Evolutionary conservation across 2,797 vertebrate genomes (phyloP).

Genomic region (Acipenser transmontanus): DNA sequence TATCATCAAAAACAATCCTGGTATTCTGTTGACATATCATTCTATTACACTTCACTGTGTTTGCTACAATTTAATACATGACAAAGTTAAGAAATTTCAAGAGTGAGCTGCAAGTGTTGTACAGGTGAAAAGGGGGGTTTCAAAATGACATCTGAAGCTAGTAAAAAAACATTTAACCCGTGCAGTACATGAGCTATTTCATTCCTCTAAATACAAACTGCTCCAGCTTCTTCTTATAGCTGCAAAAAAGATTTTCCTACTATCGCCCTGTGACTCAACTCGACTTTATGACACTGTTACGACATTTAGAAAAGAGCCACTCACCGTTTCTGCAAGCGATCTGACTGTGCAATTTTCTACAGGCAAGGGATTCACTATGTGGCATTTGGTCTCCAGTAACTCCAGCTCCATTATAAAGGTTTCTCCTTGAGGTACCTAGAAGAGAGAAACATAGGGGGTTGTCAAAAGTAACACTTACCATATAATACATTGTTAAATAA

Average conservation of each 20-base stretch:
- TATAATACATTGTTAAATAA: too few species aligned
- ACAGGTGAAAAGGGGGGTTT: not conserved
- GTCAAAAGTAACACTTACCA: too few species aligned
- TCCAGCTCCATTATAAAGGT: constrained; percentile 55
- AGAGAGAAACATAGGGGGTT: not conserved
- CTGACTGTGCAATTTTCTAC: constrained; percentile 57
- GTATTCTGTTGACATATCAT: not conserved
- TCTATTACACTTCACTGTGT: not conserved
- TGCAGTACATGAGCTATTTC: not conserved
- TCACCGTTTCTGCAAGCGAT: constrained; percentile 50
- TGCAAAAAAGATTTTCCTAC: not conserved
- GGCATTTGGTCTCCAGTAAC: constrained; percentile 62
- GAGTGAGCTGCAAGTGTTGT: not conserved
- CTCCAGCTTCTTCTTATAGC: not conserved
- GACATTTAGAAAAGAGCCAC: not conserved
- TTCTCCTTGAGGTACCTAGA: constrained; percentile 37
- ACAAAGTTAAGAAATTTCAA: too few species aligned
- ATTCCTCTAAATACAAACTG: not conserved
- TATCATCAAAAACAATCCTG: not conserved
- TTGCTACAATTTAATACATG: too few species aligned
- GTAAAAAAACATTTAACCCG: not conserved
- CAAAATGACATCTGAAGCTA: too few species aligned
- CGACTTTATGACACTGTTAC: too few species aligned
- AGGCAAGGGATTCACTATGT: constrained; percentile 59
- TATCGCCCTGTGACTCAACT: not conserved